These are phyloP conservation scores for Junco hyemalis DNA, from an alignment of 2,113 vertebrate species.

Conservation along the genomic window DNA sequence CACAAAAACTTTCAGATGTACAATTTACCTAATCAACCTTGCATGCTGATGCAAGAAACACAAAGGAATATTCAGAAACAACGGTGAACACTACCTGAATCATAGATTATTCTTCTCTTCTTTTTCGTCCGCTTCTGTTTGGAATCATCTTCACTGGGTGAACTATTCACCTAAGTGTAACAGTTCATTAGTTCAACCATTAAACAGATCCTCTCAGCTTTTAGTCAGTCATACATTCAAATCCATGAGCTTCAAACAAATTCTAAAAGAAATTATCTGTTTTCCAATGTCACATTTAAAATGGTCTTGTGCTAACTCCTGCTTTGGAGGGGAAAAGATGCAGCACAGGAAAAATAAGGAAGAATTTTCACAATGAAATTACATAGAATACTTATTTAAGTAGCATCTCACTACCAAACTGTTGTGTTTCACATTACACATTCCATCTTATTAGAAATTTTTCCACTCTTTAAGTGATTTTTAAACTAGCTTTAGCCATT, in stretches of 20 bases:
- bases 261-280: not conserved
- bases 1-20: not conserved
- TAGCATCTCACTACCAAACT: not conserved
- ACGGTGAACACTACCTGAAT: constrained; percentile 77
- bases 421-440: not conserved
- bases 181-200: constrained; percentile 18
- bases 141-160: constrained; percentile 70
- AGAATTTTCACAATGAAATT: not conserved
- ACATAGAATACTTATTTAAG: not conserved
- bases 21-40: not conserved
- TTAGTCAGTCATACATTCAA: not conserved
- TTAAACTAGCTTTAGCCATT: not conserved
- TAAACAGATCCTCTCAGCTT: not conserved
- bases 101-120: constrained; percentile 86
- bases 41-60: not conserved
- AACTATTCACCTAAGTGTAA: constrained; percentile 77
- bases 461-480: not conserved
- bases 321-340: fast-evolving
- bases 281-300: not conserved
- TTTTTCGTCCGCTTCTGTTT: constrained; percentile 73
- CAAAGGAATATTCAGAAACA: not conserved
- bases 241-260: not conserved
- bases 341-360: not conserved
- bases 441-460: not conserved
- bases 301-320: not conserved